Conservation (phyloP, 2,888 invertebrate genomes). For the Leptopilina myrica region DNA sequence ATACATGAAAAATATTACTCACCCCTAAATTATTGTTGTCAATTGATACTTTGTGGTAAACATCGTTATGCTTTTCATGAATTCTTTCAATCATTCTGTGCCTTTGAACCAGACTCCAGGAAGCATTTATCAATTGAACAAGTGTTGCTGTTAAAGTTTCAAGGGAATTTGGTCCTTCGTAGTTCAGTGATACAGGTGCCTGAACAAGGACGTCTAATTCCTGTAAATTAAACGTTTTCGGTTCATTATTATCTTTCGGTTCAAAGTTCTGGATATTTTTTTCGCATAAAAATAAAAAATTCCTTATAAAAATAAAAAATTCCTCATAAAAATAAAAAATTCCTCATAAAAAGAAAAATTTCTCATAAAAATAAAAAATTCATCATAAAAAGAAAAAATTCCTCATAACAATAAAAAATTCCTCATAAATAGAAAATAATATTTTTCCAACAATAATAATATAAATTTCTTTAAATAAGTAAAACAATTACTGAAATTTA, state of each 20-base stretch:
- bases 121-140: slow-evolving; percentile 58
- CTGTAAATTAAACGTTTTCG: slow-evolving; percentile 45
- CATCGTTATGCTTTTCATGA: slow-evolving; percentile 56
- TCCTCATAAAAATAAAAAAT: no score
- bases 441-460: no score
- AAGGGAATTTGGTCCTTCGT: slow-evolving; percentile 48
- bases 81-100: slow-evolving; percentile 59
- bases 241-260: not conserved
- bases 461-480: no score
- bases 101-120: slow-evolving; percentile 61
- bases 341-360: no score
- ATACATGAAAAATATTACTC: slow-evolving; percentile 5
- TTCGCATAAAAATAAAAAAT: not conserved
- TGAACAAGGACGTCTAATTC: slow-evolving; percentile 63
- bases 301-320: no score
- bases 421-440: no score
- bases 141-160: slow-evolving; percentile 48
- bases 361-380: no score
- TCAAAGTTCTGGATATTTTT: not conserved
- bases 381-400: no score
- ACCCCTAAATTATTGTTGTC: slow-evolving; percentile 57
- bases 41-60: slow-evolving; percentile 55
- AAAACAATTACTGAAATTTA: no score
- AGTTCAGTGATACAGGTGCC: slow-evolving; percentile 40
- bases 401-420: no score